phyloP scores from a whole-genome alignment of 2,888 invertebrate species.

The Lasius fuliginosus region DNA sequence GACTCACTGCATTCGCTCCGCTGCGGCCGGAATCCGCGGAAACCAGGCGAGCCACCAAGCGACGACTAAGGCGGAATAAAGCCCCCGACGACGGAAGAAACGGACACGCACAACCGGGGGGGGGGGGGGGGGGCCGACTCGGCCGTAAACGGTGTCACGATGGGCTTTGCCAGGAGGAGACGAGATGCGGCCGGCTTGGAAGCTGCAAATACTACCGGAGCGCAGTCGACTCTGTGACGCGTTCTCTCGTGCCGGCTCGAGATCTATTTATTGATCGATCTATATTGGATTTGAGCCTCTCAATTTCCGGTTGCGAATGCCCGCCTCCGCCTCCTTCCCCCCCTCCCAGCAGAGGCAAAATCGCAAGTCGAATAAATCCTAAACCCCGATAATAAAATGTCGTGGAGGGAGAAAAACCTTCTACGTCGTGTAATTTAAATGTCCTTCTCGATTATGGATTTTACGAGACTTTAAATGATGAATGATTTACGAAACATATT shows the following conservation, averaged over 20 bases:
- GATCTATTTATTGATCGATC: conserved; percentile 86
- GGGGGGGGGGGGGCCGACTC: background rate
- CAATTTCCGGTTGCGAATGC: conserved; percentile 74
- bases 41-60: conserved; percentile 37
- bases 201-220: conserved; percentile 77
- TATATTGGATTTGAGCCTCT: conserved; percentile 84
- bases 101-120: conserved; percentile 50
- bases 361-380: background rate
- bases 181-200: conserved; percentile 73
- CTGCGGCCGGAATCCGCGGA: conserved; percentile 8
- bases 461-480: background rate
- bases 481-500: background rate
- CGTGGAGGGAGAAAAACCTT: background rate
- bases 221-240: conserved; percentile 51
- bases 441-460: background rate
- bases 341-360: background rate
- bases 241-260: conserved; percentile 67
- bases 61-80: conserved; percentile 57
- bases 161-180: conserved; percentile 83
- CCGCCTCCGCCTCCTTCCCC: conserved; percentile 12
- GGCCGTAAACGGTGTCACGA: conserved; percentile 84
- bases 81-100: conserved; percentile 42
- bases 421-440: background rate
- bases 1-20: conserved; percentile 63
- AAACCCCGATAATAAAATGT: background rate